Conservation (phyloP, 2,113 vertebrate species). For the Cavia aperea region DNA sequence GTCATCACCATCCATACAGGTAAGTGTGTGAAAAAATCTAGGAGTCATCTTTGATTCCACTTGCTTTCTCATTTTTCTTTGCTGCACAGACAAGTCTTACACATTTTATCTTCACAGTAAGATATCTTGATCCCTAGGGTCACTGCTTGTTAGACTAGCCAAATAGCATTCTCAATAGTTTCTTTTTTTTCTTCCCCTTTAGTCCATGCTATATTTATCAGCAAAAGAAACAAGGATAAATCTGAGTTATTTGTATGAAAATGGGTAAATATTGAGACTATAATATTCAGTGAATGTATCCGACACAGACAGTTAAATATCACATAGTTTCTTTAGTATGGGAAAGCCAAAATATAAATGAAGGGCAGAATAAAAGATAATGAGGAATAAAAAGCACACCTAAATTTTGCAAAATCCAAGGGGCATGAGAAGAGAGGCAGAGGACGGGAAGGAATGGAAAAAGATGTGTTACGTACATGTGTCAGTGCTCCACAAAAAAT, state of each 20-base stretch:
- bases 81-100: not conserved
- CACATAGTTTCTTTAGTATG: not conserved
- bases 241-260: not conserved
- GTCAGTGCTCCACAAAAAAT: rapidly evolving
- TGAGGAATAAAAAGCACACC: not conserved
- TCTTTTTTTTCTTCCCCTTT: not conserved
- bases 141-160: not conserved
- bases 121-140: not conserved
- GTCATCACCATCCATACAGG: not conserved
- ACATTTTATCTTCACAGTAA: not conserved
- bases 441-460: not conserved
- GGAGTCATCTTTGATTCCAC: not conserved
- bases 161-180: not conserved
- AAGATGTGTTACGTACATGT: not conserved
- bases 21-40: not conserved
- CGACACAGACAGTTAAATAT: not conserved
- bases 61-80: not conserved
- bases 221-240: not conserved
- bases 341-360: not conserved
- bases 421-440: not conserved
- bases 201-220: not conserved
- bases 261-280: not conserved
- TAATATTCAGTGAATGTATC: not conserved
- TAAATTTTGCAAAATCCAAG: not conserved
- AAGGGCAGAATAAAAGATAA: not conserved